A percentile compares a stretch with the other conserved stretches of the same genome.
phyloP scores from a whole-genome alignment of 2,113 vertebrate species.

The Orcinus orca region DNA sequence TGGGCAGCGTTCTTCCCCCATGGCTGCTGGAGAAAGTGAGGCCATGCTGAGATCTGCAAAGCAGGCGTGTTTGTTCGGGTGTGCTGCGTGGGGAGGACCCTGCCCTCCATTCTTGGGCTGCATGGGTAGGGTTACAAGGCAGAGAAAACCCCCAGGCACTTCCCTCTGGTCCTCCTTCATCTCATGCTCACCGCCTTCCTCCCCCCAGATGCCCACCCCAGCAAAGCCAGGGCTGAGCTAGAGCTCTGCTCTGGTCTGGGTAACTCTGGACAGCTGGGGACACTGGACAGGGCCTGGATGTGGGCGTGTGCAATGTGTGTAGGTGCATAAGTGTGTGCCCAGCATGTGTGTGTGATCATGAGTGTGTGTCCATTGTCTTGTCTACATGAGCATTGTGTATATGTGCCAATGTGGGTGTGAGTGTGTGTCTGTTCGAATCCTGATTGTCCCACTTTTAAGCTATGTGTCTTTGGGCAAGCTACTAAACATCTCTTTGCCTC shows the following conservation, averaged over 20 bases:
- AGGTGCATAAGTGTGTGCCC: neutral
- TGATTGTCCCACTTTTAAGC: neutral
- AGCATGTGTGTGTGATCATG: neutral
- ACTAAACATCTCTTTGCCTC: neutral
- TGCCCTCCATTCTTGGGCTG: neutral
- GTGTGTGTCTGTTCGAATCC: neutral
- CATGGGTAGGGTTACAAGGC: neutral
- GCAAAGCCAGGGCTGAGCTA: neutral
- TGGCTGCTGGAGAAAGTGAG: neutral
- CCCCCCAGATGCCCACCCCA: too few species aligned
- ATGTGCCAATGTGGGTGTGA: neutral
- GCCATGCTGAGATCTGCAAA: neutral
- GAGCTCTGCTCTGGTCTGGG: neutral
- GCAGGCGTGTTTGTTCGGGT: neutral
- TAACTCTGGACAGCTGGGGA: neutral
- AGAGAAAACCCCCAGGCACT: neutral
- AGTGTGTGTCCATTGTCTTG: neutral
- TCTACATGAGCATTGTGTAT: neutral
- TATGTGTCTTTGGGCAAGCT: neutral
- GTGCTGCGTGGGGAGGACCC: accelerated
- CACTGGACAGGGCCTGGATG: neutral
- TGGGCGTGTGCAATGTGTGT: accelerated
- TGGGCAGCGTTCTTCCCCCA: neutral
- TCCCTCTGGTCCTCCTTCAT: neutral
- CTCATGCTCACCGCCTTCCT: neutral